These are phyloP conservation scores for Plusia festucae DNA, from an alignment of 2,888 invertebrate species.

Conservation along the genomic window DNA sequence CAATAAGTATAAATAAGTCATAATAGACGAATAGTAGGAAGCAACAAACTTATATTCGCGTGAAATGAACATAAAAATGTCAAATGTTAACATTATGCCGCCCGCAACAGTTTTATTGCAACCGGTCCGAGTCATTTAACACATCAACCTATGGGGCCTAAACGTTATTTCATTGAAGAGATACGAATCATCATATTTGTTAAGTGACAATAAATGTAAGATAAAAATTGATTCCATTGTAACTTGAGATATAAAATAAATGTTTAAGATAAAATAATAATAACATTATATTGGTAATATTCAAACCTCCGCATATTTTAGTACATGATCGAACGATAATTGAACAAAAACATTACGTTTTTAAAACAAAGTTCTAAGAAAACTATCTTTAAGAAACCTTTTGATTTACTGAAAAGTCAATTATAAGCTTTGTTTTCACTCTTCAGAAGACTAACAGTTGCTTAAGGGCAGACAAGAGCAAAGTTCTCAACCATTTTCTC, in stretches of 20 bases:
- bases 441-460: constrained; percentile 19
- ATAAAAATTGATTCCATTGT: background rate
- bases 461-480: constrained; percentile 39
- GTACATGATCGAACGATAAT: background rate
- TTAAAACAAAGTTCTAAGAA: background rate
- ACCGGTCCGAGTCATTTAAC: constrained; percentile 73
- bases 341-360: background rate
- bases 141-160: constrained; percentile 69
- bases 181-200: constrained; percentile 50
- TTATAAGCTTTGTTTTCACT: background rate
- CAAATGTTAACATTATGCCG: constrained; percentile 74
- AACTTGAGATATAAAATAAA: no score
- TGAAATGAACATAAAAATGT: constrained; percentile 75
- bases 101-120: constrained; percentile 75
- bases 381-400: background rate
- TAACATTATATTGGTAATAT: background rate
- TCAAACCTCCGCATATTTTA: background rate
- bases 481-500: constrained; percentile 30
- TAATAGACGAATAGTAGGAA: constrained; percentile 55
- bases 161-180: constrained; percentile 55
- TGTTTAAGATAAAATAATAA: no score
- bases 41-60: constrained; percentile 63
- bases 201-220: constrained; percentile 34
- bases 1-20: constrained; percentile 48
- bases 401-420: background rate